Evolutionary conservation across 2,888 invertebrate genomes (phyloP), one percentile per base, ranked within the genome.

Genomic region (Limnephilus lunatus): DNA sequence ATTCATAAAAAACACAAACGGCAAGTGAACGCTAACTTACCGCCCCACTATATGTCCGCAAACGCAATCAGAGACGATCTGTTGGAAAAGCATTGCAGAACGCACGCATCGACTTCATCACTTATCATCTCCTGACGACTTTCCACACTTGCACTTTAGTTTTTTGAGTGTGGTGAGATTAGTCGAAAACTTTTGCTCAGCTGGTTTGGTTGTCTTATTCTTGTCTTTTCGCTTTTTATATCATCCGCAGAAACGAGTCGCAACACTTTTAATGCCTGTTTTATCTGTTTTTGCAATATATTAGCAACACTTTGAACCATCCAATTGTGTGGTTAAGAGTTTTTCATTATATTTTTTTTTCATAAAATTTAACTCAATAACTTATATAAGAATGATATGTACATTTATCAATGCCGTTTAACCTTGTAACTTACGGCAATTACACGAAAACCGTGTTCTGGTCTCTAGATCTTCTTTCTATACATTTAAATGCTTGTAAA

Each of bases 61-160:
- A n/a, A 44, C 85, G 39, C 85, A 85, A 11, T 85, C 39, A 25
- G 85, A 85, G 39, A 85, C 85, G 35, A 85, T 85, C 44, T 85
- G 85, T n/a, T 85, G 85, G 14, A 85, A 85, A 39, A 85, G 35
- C 85, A 85, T 85, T 14, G 85, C 39, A 39, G 19, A 25, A n/a
- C 53, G 53, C 53, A 68, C 19, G 53, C 53, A 68, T 68, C 53
- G 53, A 19, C 19, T 53, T 53, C 53, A 19, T 4, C 12, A 19
- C 53, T 2, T 53, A 53, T 19, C 53, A n/a, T n/a, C n/a, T n/a
- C n/a, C n/a, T 68, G 15, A 19, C 25, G 53, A 25, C 53, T 68
- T 68, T 68, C 19, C 53, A 68, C 0, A 1, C 53, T 19, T 68
- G 53, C 53, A 68, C 53, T 53, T 53, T 19, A 19, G 19, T 14